phyloP scores from a whole-genome alignment of 2,888 invertebrate genomes.

The Steromphala cineraria region DNA sequence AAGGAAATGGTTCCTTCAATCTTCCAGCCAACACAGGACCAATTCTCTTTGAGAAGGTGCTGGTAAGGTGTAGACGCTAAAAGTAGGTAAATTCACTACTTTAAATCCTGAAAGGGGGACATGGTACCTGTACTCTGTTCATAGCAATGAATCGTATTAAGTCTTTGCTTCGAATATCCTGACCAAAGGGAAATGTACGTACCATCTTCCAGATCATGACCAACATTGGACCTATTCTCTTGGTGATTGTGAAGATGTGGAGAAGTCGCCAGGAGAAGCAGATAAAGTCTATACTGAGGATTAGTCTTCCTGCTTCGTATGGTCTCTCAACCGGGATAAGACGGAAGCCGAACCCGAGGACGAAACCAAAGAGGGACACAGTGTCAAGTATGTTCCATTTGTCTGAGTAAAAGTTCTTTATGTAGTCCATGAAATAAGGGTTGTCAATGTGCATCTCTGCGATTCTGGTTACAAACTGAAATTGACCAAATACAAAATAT shows the following conservation, averaged over 20 bases:
- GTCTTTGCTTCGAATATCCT: too few relatives aligned
- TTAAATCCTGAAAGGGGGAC: too few relatives aligned
- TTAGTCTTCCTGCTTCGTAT: background rate
- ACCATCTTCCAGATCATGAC: slow-evolving; percentile 22
- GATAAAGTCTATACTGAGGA: slow-evolving; percentile 3
- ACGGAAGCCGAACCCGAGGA: background rate
- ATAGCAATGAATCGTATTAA: too few relatives aligned
- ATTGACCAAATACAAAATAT: too few relatives aligned
- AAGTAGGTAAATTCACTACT: too few relatives aligned
- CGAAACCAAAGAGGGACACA: background rate
- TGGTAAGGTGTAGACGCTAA: too few relatives aligned
- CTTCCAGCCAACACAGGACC: too few relatives aligned
- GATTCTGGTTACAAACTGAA: slow-evolving; percentile 4
- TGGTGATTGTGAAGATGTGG: background rate
- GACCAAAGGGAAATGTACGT: background rate
- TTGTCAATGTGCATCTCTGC: slow-evolving; percentile 6
- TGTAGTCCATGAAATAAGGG: background rate
- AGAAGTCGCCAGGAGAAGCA: slow-evolving; percentile 8
- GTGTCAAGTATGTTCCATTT: slow-evolving; percentile 11
- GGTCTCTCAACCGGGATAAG: background rate
- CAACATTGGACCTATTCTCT: slow-evolving; percentile 16
- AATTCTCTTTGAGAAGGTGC: too few relatives aligned
- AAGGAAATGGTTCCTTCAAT: too few relatives aligned
- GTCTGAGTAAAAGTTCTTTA: slow-evolving; percentile 4
- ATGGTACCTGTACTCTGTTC: too few relatives aligned